Evolutionary conservation across 2,888 invertebrate genomes (phyloP), one percentile per base, ranked within the genome.

Genomic region (Plagodis dolabraria): DNA sequence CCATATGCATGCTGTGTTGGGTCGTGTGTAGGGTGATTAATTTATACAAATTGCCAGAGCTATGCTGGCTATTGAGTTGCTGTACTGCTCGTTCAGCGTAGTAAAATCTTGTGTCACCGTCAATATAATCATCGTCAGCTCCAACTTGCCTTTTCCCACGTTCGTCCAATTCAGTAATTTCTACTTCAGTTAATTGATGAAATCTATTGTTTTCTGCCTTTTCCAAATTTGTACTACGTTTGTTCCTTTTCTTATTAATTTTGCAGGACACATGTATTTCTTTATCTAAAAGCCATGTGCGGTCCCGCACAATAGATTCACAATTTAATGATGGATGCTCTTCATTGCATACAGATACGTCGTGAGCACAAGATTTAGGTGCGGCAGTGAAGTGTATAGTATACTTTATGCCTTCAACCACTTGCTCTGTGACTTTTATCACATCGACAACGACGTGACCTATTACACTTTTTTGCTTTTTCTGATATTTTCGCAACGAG

Each of bases 261-360:
- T 75, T 70, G 66, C 93, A 89, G 35, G 74, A 68, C 0, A 92
- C 83, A 46, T 82, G 71, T 56, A 86, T 81, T 42, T 86, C 77
- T 50, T 86, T 84, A 1, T 57, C 60, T 47, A 83, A 83, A 33
- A 92, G 44, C 94, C 95, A 95, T 7, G 93, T 92, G 42, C 85
- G 88, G 42, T 92, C 86, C 94, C 93, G 94, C 49, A 94, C 87
- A 54, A 80, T 69, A 40, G 95, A 76, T 34, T 86, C 68, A 72
- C 95, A 95, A 59, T 71, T 66, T 33, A 82, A 60, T 36, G 71
- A 49, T 11, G 61, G 57, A 33, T 71, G 67, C 10, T 56, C 62
- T 8, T 68, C 58, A 33, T 56, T 53, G 71, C 80, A 74, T 45
- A 65, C 53, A 6, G 64, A 55, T 33, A 60, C 51, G 42, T 77